phyloP scores from a whole-genome alignment of 2,888 invertebrate genomes.

The Drosophila barbarae region DNA sequence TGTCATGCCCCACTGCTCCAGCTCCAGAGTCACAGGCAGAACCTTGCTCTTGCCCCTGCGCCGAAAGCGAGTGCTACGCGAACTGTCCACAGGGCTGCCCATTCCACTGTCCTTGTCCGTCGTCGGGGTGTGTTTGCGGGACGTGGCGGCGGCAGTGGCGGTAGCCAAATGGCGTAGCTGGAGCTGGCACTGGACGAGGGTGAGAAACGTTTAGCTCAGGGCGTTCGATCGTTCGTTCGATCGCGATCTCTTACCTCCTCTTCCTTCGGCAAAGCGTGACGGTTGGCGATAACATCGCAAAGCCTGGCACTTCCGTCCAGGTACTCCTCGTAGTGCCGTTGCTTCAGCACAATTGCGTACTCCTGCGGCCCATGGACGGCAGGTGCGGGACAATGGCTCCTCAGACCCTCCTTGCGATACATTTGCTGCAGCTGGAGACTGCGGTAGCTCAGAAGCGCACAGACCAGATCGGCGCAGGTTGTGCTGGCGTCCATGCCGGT shows the following conservation, averaged over 20 bases:
- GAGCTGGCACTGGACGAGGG: constrained; percentile 69
- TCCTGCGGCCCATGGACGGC: constrained; percentile 16
- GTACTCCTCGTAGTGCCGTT: constrained; percentile 72
- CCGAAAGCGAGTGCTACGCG: constrained; percentile 77
- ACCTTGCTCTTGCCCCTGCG: constrained; percentile 67
- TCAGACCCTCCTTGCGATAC: constrained; percentile 5
- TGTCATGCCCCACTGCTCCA: constrained; percentile 62
- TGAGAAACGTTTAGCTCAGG: constrained; percentile 1
- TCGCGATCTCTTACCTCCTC: constrained; percentile 42
- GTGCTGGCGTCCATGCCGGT: constrained; percentile 88
- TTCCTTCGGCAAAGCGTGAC: constrained; percentile 50
- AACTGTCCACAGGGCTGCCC: constrained; percentile 79
- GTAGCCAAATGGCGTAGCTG: constrained; percentile 72
- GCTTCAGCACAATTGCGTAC: constrained; percentile 39
- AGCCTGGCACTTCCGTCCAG: constrained; percentile 72
- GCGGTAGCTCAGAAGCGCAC: constrained; percentile 84
- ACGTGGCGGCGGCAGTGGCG: constrained; percentile 8
- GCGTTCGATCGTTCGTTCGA: neutral
- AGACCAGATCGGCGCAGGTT: constrained; percentile 89
- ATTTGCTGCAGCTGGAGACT: constrained; percentile 44
- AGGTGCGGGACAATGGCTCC: neutral
- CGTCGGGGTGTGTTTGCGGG: constrained; percentile 26
- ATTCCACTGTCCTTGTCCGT: constrained; percentile 78
- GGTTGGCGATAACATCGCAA: constrained; percentile 64
- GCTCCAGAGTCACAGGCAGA: constrained; percentile 25